A percentile compares a stretch with the other conserved stretches of the same genome.
These are phyloP conservation scores for Struthidea cinerea DNA, from an alignment of 2,113 vertebrate species.

Conservation along the genomic window DNA sequence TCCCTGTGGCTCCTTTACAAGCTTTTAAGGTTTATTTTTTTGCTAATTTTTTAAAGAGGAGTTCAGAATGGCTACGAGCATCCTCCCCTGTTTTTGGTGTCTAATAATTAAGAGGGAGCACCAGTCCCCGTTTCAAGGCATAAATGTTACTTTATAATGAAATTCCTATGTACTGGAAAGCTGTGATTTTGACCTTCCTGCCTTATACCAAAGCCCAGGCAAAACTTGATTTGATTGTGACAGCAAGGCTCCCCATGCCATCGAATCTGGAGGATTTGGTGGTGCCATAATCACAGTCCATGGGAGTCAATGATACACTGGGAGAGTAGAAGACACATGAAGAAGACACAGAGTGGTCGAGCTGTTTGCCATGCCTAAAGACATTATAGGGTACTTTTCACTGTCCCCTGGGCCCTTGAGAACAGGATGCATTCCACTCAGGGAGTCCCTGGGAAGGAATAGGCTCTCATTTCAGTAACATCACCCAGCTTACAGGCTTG, in stretches of 20 bases:
- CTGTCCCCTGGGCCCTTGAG: neutral
- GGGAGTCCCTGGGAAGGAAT: neutral
- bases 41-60: neutral
- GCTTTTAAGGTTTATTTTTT: constrained; percentile 45
- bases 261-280: neutral
- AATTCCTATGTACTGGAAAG: neutral
- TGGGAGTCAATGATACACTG: rapidly evolving
- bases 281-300: neutral
- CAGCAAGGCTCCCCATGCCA: rapidly evolving
- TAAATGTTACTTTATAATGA: neutral
- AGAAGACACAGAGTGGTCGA: neutral
- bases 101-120: neutral
- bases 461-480: neutral
- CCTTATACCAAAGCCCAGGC: neutral
- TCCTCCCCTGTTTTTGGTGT: neutral
- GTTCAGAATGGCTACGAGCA: neutral
- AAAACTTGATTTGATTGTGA: neutral
- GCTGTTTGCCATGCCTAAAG: neutral
- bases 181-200: neutral
- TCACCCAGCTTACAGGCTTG: neutral
- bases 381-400: neutral
- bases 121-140: neutral
- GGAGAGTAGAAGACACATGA: neutral
- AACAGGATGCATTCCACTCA: neutral
- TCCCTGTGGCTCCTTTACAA: constrained; percentile 35